Evolutionary conservation across 2,888 invertebrate genomes (phyloP).

Genomic region (Branchipolynoe longqiensis): DNA sequence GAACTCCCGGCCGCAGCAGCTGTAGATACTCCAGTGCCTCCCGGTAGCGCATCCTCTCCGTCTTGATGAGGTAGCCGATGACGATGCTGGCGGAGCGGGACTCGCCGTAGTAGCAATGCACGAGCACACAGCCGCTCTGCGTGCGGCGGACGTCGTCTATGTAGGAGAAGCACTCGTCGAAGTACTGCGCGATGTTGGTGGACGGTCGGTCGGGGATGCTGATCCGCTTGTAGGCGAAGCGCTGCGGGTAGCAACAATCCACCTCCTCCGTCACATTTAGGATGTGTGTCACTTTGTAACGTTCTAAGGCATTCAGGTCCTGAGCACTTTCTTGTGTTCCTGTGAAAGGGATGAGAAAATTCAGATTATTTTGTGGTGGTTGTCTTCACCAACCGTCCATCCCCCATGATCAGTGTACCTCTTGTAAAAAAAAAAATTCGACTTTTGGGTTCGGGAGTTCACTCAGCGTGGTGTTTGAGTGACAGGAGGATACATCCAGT

Average conservation of each 20-base stretch:
- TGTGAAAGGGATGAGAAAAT: not conserved
- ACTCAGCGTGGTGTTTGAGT: too few relatives aligned
- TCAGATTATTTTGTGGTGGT: not conserved
- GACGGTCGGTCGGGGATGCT: slow-evolving; percentile 64
- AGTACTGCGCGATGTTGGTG: slow-evolving; percentile 63
- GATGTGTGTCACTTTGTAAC: slow-evolving; percentile 67
- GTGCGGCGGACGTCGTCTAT: slow-evolving; percentile 63
- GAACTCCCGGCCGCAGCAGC: slow-evolving; percentile 62
- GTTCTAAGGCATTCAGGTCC: slow-evolving; percentile 64
- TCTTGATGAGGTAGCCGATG: slow-evolving; percentile 64
- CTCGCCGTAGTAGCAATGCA: slow-evolving; percentile 65
- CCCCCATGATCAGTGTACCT: too few relatives aligned
- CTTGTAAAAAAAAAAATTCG: too few relatives aligned
- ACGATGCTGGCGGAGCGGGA: slow-evolving; percentile 66
- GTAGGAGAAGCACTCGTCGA: slow-evolving; percentile 64
- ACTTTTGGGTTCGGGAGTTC: too few relatives aligned
- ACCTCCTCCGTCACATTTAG: slow-evolving; percentile 68
- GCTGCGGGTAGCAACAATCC: slow-evolving; percentile 63
- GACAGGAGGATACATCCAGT: too few relatives aligned
- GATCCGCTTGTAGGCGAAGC: slow-evolving; percentile 64
- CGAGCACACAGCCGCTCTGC: slow-evolving; percentile 59
- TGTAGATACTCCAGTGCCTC: slow-evolving; percentile 65
- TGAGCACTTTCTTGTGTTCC: slow-evolving; percentile 64
- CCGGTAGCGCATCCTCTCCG: slow-evolving; percentile 63
- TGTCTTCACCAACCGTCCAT: too few relatives aligned